Conservation (phyloP, 2,888 invertebrate genomes). For the Halictus ligatus region DNA sequence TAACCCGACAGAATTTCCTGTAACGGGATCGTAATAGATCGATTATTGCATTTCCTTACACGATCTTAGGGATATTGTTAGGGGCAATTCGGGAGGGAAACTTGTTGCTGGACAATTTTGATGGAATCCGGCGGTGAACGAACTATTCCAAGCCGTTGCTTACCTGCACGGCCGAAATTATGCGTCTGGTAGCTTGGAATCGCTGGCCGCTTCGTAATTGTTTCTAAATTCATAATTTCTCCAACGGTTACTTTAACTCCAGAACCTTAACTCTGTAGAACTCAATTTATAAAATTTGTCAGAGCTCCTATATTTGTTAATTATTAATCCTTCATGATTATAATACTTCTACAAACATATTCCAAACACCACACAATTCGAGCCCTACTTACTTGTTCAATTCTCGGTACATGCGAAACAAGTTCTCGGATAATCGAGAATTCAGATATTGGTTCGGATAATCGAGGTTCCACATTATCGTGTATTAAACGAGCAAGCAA, state of each 20-base stretch:
- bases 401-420: no score
- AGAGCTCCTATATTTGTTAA: no score
- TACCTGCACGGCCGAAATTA: background rate
- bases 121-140: background rate
- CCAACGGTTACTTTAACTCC: background rate
- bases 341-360: no score
- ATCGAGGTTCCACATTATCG: no score
- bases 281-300: no score
- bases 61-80: conserved; percentile 1
- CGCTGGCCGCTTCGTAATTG: background rate
- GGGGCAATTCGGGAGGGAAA: background rate
- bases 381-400: no score
- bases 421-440: no score
- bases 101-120: conserved; percentile 4
- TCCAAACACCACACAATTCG: no score
- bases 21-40: conserved; percentile 14
- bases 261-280: no score
- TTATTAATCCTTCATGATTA: no score
- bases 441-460: no score
- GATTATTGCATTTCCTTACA: background rate
- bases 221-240: background rate
- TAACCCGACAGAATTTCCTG: conserved; percentile 13
- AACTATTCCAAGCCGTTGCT: background rate
- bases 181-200: background rate
- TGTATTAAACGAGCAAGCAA: no score